These are phyloP conservation scores for Drosophila nigrodunni DNA, from an alignment of 1,140 invertebrate genomes.

Conservation along the genomic window DNA sequence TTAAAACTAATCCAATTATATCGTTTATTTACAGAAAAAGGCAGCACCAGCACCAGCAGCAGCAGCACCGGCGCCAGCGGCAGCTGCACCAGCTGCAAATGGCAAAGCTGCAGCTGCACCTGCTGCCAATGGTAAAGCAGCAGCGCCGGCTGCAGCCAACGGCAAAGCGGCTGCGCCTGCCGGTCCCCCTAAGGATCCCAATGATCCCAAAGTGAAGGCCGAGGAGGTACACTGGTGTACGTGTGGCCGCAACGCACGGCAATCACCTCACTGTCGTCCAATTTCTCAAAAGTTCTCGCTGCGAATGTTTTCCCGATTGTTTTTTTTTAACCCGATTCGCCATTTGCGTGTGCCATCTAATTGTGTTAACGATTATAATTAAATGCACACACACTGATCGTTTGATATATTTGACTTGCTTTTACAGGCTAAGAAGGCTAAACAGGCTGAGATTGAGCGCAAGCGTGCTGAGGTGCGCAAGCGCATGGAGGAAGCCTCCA, in stretches of 20 bases:
- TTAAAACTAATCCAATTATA: neutral
- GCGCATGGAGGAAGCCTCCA: constrained; percentile 97
- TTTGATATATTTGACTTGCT: constrained; percentile 25
- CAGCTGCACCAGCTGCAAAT: constrained; percentile 48
- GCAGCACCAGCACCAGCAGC: constrained; percentile 50
- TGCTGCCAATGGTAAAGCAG: constrained; percentile 48
- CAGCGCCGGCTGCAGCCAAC: constrained; percentile 52
- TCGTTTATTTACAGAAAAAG: constrained; percentile 64
- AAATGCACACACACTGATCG: neutral
- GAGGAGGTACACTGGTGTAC: constrained; percentile 83
- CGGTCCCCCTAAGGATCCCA: constrained; percentile 77
- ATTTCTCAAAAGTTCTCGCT: constrained; percentile 1
- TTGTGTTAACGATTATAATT: constrained; percentile 26
- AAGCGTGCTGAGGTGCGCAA: constrained; percentile 97
- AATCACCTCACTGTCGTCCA: constrained; percentile 19
- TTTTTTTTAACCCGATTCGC: neutral
- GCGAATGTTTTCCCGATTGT: neutral
- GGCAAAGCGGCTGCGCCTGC: constrained; percentile 63
- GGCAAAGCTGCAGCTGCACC: constrained; percentile 42
- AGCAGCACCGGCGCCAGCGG: constrained; percentile 35
- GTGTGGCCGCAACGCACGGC: constrained; percentile 61
- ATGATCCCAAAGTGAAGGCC: constrained; percentile 81
- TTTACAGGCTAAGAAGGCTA: constrained; percentile 94
- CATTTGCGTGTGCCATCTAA: constrained; percentile 39
- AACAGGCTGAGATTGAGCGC: constrained; percentile 96